These are phyloP conservation scores for Cryptocephalus primarius DNA, from an alignment of 2,888 invertebrate genomes.

Conservation along the genomic window DNA sequence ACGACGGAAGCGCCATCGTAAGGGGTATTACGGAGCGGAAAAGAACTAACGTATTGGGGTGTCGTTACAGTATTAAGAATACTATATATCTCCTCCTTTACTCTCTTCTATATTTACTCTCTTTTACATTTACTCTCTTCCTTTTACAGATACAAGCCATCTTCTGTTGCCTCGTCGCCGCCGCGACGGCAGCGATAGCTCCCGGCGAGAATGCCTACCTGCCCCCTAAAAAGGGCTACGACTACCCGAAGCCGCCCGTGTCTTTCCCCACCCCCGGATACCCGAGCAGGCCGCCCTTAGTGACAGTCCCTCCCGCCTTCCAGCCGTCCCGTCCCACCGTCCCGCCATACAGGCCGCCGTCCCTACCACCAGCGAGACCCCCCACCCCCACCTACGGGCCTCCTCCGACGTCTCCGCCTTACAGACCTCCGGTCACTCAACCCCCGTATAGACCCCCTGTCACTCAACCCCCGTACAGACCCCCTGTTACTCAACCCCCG, in stretches of 20 bases:
- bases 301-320: slow-evolving; percentile 1
- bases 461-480: slow-evolving; percentile 5
- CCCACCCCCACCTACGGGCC: slow-evolving; percentile 7
- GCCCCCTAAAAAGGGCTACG: slow-evolving; percentile 63
- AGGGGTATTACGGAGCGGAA: no score
- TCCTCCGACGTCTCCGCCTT: slow-evolving; percentile 14
- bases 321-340: slow-evolving; percentile 9
- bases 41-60: no score
- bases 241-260: slow-evolving; percentile 55
- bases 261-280: slow-evolving; percentile 38
- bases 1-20: no score
- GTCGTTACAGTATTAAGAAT: no score
- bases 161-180: slow-evolving; percentile 37
- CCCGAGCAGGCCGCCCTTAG: slow-evolving; percentile 11
- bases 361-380: slow-evolving; percentile 1
- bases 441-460: slow-evolving; percentile 5
- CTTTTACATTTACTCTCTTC: no score
- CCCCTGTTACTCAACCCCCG: slow-evolving; percentile 8
- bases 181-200: slow-evolving; percentile 41
- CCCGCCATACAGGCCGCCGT: slow-evolving; percentile 5
- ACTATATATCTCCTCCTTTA: no score
- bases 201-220: slow-evolving; percentile 66
- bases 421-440: slow-evolving; percentile 11
- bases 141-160: slow-evolving; percentile 42
- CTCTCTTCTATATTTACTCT: no score